Evolutionary conservation across 2,888 invertebrate species (phyloP).

Genomic region (Eutolmus rufibarbis): DNA sequence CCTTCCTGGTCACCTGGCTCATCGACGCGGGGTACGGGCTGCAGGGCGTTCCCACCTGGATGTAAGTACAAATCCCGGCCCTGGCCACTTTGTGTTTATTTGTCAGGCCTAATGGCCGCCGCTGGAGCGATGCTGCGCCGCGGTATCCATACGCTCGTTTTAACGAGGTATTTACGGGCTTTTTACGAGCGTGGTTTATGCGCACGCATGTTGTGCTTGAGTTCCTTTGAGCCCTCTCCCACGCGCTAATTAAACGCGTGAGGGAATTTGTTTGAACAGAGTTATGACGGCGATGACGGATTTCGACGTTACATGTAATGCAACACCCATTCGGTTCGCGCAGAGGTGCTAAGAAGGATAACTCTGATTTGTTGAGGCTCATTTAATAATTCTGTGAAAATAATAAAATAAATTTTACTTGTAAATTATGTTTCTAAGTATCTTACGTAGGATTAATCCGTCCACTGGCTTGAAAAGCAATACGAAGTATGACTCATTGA

Average conservation of each 20-base stretch:
- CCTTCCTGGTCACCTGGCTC: slow-evolving; percentile 55
- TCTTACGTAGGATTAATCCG: too few relatives aligned
- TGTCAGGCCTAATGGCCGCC: background rate
- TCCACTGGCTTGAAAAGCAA: too few relatives aligned
- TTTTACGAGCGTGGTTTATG: slow-evolving; percentile 22
- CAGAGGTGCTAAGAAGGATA: background rate
- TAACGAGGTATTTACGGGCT: slow-evolving; percentile 15
- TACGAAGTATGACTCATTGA: too few relatives aligned
- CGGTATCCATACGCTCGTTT: background rate
- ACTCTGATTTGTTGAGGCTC: background rate
- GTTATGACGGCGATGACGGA: background rate
- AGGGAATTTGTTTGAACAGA: background rate
- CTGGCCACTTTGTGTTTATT: background rate
- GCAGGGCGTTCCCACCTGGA: slow-evolving; percentile 62
- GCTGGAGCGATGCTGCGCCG: background rate
- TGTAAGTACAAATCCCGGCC: slow-evolving; percentile 55
- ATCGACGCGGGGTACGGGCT: slow-evolving; percentile 55
- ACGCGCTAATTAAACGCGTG: background rate
- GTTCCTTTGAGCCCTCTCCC: background rate
- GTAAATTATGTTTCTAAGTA: too few relatives aligned
- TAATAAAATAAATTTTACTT: background rate
- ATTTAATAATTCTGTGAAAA: background rate
- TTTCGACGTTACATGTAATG: background rate
- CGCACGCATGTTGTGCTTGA: background rate
- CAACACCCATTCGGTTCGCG: background rate